phyloP scores from a whole-genome alignment of 1,140 invertebrate genomes.

The Drosophila elegans region DNA sequence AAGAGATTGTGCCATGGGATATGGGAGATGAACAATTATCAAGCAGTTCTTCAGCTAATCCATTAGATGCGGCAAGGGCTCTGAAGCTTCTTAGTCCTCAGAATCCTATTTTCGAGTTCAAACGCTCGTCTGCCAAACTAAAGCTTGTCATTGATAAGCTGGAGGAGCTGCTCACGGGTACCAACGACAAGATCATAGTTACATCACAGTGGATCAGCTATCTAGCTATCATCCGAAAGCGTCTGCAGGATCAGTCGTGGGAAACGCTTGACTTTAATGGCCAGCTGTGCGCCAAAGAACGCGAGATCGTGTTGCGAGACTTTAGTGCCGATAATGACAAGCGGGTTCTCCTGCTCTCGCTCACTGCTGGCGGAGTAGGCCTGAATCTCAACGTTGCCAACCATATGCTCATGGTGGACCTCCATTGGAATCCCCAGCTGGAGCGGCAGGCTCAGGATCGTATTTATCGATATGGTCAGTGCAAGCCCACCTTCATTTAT shows the following conservation, averaged over 20 bases:
- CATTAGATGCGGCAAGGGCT: constrained; percentile 3
- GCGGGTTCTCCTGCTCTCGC: constrained; percentile 46
- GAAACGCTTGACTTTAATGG: constrained; percentile 51
- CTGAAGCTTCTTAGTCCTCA: constrained; percentile 27
- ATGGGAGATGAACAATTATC: neutral
- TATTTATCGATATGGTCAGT: constrained; percentile 63
- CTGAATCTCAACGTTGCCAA: constrained; percentile 63
- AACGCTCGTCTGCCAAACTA: constrained; percentile 35
- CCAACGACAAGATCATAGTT: constrained; percentile 55
- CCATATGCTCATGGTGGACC: constrained; percentile 53
- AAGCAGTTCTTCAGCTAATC: neutral
- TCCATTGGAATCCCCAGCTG: constrained; percentile 65
- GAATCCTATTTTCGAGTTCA: constrained; percentile 59
- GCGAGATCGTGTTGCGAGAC: constrained; percentile 32
- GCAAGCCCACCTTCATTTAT: constrained; percentile 50
- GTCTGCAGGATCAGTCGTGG: constrained; percentile 20
- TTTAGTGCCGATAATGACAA: constrained; percentile 36
- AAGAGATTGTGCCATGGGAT: neutral
- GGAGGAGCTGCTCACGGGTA: constrained; percentile 29
- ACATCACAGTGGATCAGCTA: constrained; percentile 54
- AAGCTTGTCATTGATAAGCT: constrained; percentile 26
- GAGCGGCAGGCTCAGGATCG: constrained; percentile 63
- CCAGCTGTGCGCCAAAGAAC: constrained; percentile 21
- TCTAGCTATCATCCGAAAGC: constrained; percentile 25
- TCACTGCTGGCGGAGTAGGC: constrained; percentile 59